These are phyloP conservation scores for Casuarius casuarius DNA, from an alignment of 2,113 vertebrate species.

Conservation along the genomic window DNA sequence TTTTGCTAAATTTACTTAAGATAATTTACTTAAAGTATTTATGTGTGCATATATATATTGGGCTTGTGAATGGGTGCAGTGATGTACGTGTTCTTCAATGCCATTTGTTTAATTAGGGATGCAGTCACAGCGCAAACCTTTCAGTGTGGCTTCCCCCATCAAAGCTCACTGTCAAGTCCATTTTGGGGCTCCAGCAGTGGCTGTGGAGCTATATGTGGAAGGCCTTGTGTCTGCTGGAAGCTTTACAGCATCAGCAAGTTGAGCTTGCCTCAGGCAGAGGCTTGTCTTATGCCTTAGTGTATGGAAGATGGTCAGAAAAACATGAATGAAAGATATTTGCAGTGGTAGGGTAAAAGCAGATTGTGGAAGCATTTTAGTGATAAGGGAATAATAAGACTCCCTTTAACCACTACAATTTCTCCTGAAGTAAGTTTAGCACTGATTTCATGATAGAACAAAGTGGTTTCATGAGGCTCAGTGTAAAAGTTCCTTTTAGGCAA, in stretches of 20 bases:
- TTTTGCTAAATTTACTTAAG: fast-evolving
- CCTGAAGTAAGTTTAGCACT: fast-evolving
- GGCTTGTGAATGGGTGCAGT: fast-evolving
- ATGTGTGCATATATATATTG: fast-evolving
- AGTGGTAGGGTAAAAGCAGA: fast-evolving
- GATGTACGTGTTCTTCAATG: fast-evolving
- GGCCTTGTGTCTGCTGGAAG: no score
- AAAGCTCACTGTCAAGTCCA: not conserved
- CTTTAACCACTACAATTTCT: fast-evolving
- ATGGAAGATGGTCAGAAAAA: no score
- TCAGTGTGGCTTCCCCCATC: no score
- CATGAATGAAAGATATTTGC: no score
- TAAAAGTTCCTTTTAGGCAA: not conserved
- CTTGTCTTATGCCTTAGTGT: no score
- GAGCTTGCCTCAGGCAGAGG: no score
- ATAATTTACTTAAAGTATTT: no score
- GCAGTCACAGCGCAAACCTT: no score
- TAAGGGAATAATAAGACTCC: fast-evolving
- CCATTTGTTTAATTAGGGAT: not conserved
- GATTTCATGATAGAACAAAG: fast-evolving
- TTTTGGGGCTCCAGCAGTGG: fast-evolving
- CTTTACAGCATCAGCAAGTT: no score
- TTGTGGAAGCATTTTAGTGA: fast-evolving
- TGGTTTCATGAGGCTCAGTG: fast-evolving
- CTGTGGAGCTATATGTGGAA: fast-evolving